Base-by-base conservation (phyloP, 2,888 invertebrate genomes). In the Microctonus brassicae region DNA sequence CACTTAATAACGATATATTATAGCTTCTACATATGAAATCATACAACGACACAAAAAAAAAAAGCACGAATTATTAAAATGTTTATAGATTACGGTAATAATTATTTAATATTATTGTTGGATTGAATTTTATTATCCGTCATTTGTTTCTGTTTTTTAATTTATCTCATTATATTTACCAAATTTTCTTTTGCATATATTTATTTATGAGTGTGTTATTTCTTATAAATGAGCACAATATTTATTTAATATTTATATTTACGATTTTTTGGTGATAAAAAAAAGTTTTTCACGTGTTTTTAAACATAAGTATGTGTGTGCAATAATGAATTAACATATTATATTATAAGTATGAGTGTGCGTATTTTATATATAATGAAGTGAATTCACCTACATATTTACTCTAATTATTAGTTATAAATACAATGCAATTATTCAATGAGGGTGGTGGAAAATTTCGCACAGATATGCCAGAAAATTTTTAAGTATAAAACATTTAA, bases 401-500 rank as follows among this genome's bases (percentile, higher is more conserved):
- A 39, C 10, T 33, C n/a, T 57, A 11, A 66, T 39, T 20, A 39
- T 55, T 67, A 42, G 34, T 70, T 64, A 62, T 47, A 53, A 29
- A 39, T 47, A 24, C 22, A n/a, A n/a, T 24, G 3, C 2, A 36
- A 57, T 20, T 20, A 29, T 24, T 17, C 24, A n/a, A 64, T 13
- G 66, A 70, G 66, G 60, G 69, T 57, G 22, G 66, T 57, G 29
- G 47, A 52, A 26, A 62, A 58, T 53, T 36, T 42, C 42, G 17
- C 26, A 20, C 47, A 61, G 33, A 24, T 36, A 26, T 36, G 36
- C 36, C 11, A 39, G 61, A 57, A 69, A 55, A 53, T 61, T 71
- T 55, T 73, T 68, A 73, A 62, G 52, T 34, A 57, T 34, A 72
- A 64, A 64, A 57, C 65, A 71, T 75, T 77, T 55, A 42, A 63